These are phyloP conservation scores for silkworm (Bombyx mori) DNA, from an alignment of 1,140 invertebrate species.

Conservation along the genomic window ASM3026992v2 NC_085110.1:11786001-11786500, in stretches of 20 bases:
- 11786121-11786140: no score
- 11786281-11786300: no score
- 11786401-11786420: slow-evolving; percentile 24
- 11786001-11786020: slow-evolving; percentile 61
- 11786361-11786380: slow-evolving; percentile 24
- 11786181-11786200: slow-evolving; percentile 25
- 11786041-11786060: slow-evolving; percentile 15
- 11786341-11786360: slow-evolving; percentile 21
- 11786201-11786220: slow-evolving; percentile 36
- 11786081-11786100: no score
- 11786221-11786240: slow-evolving; percentile 42
- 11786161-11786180: slow-evolving; percentile 33
- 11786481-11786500: slow-evolving; percentile 60
- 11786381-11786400: slow-evolving; percentile 14
- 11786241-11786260: slow-evolving; percentile 35
- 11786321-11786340: slow-evolving; percentile 14
- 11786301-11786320: no score
- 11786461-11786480: slow-evolving; percentile 53
- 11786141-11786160: no score
- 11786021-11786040: slow-evolving; percentile 33
- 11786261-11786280: not conserved
- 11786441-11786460: slow-evolving; percentile 21
- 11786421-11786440: slow-evolving; percentile 55
- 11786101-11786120: no score
- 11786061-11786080: slow-evolving; percentile 1